A percentile compares a stretch with the other conserved stretches of the same genome.
phyloP scores from a whole-genome alignment of 2,888 invertebrate genomes.

The Chrysopilus asiliformis region DNA sequence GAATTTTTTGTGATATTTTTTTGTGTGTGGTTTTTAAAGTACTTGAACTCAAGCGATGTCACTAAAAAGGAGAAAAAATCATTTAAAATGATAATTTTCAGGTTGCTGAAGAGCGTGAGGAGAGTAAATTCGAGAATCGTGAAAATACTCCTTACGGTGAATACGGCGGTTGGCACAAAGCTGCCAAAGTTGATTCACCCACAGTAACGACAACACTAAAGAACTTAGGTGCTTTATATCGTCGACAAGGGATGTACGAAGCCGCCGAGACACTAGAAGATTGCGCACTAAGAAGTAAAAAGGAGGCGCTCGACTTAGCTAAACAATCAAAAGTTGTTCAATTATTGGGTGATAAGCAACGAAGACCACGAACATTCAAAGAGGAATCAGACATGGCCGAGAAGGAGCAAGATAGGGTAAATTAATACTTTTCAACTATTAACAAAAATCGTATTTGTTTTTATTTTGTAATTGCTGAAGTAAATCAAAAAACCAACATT shows the following conservation, averaged over 20 bases:
- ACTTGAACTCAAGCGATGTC: background rate
- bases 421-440: too few relatives aligned
- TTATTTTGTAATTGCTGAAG: too few relatives aligned
- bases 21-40: too few relatives aligned
- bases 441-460: too few relatives aligned
- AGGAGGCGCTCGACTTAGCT: slow-evolving; percentile 89
- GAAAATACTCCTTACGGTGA: slow-evolving; percentile 77
- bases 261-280: slow-evolving; percentile 98
- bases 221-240: slow-evolving; percentile 94
- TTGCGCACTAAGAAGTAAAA: slow-evolving; percentile 90
- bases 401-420: too few relatives aligned
- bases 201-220: slow-evolving; percentile 96
- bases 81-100: slow-evolving; percentile 70
- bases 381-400: slow-evolving; percentile 26
- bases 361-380: slow-evolving; percentile 42
- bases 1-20: too few relatives aligned
- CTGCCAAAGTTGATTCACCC: slow-evolving; percentile 94
- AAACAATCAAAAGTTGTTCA: slow-evolving; percentile 79
- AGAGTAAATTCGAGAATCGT: slow-evolving; percentile 80
- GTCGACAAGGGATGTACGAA: slow-evolving; percentile 97
- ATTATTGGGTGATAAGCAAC: slow-evolving; percentile 41
- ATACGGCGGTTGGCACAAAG: slow-evolving; percentile 95
- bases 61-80: background rate
- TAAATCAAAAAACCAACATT: too few relatives aligned
- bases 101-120: slow-evolving; percentile 97